Evolutionary conservation across 2,113 vertebrate genomes (phyloP), one percentile per base, ranked within the genome.

Genomic region (Garra rufa): DNA sequence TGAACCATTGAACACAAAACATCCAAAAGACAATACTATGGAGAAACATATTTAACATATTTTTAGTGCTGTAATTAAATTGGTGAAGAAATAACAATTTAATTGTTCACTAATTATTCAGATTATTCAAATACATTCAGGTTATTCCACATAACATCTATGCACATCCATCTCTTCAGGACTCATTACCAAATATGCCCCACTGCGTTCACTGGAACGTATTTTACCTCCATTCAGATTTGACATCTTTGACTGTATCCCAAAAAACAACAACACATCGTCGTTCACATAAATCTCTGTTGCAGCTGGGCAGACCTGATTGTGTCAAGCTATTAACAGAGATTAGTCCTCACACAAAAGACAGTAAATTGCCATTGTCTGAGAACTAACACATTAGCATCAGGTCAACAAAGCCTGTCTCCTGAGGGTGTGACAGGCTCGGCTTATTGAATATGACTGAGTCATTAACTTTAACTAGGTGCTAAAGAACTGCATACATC

Each of bases 331-430:
- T 82, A 82, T 82, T 82, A 82, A 82, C 65, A 71, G 63, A 82
- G 80, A 82, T 82, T 79, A 85, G 79, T 73, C 61, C 41, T 57
- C 26, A 84, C 55, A 91, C 88, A 91, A 91, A 86, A 75, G 88
- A 88, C 46, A 24, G 34, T 69, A 82, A 87, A 85, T 55, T 83
- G 71, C 85, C 44, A 85, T 88, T 88, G 81, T 85, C 52, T 83
- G 34, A 28, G 73, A 48, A 59, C 85, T 88, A 86, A 87, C 71
- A 76, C 61, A 87, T 87, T 87, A 87, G 83, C 83, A 87, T 87
- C 11, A 67, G 61, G 78, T 84, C 83, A 87, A 87, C 78, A 85
- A 77, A 81, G 71, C 65, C 34, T 13, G 43, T 52, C 59, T 67
- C 50, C 71, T 55, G 57, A 48, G 83, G 71, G 80, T 84, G 78